Evolutionary conservation across 2,113 vertebrate genomes (phyloP).

Genomic region (Hystrix brachyura): DNA sequence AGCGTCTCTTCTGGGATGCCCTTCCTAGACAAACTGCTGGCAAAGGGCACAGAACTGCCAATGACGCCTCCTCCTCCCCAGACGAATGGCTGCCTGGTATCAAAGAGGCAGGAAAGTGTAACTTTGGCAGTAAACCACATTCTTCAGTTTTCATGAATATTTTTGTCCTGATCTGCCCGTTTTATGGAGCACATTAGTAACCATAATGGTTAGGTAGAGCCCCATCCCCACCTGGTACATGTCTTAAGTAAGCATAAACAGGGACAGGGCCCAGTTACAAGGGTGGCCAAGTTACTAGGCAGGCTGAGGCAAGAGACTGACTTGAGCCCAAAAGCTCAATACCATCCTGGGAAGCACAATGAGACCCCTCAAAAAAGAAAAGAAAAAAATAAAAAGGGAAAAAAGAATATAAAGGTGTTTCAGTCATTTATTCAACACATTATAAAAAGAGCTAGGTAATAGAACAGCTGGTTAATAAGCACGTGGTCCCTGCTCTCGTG

Average conservation of each 20-base stretch:
- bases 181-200: neutral
- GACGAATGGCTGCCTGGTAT: neutral
- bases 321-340: neutral
- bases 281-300: no score
- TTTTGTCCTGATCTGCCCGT: neutral
- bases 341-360: neutral
- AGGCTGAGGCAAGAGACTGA: neutral
- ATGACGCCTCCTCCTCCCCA: neutral
- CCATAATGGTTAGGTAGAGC: neutral
- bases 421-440: neutral
- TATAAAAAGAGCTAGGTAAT: neutral
- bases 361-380: neutral
- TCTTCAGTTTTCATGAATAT: neutral
- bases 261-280: neutral
- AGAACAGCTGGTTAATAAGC: neutral
- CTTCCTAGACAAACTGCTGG: neutral
- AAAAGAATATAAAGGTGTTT: neutral
- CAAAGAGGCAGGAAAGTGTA: accelerated
- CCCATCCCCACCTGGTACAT: neutral
- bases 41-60: neutral
- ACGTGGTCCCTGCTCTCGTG: accelerated
- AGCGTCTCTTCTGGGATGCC: neutral
- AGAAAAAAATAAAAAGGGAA: neutral
- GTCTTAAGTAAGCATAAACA: neutral
- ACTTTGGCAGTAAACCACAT: neutral